phyloP scores from a whole-genome alignment of 2,888 invertebrate species.

The Pheosia gnoma region DNA sequence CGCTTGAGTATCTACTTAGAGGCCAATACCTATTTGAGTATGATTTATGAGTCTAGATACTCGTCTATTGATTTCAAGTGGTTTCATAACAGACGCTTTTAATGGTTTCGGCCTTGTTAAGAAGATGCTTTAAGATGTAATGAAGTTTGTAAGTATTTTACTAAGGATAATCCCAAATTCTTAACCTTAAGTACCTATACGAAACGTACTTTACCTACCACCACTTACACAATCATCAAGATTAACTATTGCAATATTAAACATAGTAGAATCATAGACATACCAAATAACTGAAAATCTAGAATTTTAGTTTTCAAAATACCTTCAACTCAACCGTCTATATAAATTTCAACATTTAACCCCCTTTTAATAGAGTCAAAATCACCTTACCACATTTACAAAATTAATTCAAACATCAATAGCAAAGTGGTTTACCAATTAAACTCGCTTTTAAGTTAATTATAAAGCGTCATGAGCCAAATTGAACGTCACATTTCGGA shows the following conservation, averaged over 20 bases:
- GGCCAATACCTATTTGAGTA: constrained; percentile 63
- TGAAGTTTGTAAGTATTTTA: constrained; percentile 17
- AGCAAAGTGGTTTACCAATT: constrained; percentile 29
- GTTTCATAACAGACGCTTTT: constrained; percentile 51
- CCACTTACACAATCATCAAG: too few species aligned
- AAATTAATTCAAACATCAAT: constrained; percentile 27
- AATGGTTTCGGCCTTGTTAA: constrained; percentile 55
- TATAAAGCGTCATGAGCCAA: constrained; percentile 26
- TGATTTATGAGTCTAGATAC: constrained; percentile 64
- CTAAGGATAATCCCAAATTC: neutral
- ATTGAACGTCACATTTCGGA: constrained; percentile 26
- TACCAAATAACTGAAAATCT: too few species aligned
- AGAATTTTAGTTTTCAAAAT: too few species aligned
- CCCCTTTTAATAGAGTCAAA: neutral
- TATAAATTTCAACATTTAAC: too few species aligned
- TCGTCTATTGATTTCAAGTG: constrained; percentile 60
- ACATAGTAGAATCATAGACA: too few species aligned
- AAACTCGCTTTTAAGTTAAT: constrained; percentile 30
- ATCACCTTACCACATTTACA: constrained; percentile 5
- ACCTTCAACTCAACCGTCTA: too few species aligned
- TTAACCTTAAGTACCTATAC: neutral
- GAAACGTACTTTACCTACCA: neutral
- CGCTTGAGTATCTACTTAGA: constrained; percentile 53
- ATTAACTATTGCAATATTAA: too few species aligned
- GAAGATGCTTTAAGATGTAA: constrained; percentile 26